These are phyloP conservation scores for Lepidochrysops patricia DNA, from an alignment of 2,888 invertebrate species.

Conservation along the genomic window DNA sequence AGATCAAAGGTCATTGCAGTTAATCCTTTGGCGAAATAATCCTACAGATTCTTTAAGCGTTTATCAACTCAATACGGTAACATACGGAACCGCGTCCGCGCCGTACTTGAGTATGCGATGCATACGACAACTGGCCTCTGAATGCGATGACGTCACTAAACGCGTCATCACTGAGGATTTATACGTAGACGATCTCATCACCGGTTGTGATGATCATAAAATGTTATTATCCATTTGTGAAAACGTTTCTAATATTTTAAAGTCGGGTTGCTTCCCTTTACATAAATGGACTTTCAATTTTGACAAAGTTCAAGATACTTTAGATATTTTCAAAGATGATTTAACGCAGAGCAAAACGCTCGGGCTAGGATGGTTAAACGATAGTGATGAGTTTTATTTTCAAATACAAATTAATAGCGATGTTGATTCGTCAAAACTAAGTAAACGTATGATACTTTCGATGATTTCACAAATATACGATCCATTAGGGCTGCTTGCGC, in stretches of 20 bases:
- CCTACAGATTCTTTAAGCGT: conserved; percentile 23
- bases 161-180: conserved; percentile 26
- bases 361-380: conserved; percentile 21
- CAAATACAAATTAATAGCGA: conserved; percentile 12
- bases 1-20: conserved; percentile 23
- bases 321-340: conserved; percentile 13
- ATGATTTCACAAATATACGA: conserved; percentile 20
- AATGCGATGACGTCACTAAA: conserved; percentile 26
- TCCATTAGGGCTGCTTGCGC: conserved; percentile 20
- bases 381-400: conserved; percentile 19
- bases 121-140: conserved; percentile 30
- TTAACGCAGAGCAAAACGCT: conserved; percentile 19
- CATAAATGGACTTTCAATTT: conserved; percentile 21
- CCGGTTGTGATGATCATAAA: conserved; percentile 18
- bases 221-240: conserved; percentile 7
- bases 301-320: background rate
- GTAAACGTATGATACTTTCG: conserved; percentile 23
- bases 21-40: conserved; percentile 33
- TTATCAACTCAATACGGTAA: conserved; percentile 23
- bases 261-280: conserved; percentile 18
- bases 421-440: conserved; percentile 10
- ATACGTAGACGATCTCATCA: conserved; percentile 29
- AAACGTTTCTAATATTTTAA: background rate
- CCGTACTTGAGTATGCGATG: conserved; percentile 32
- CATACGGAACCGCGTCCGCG: conserved; percentile 30